phyloP scores from a whole-genome alignment of 2,888 invertebrate genomes.

The Oscheius sp. region DNA sequence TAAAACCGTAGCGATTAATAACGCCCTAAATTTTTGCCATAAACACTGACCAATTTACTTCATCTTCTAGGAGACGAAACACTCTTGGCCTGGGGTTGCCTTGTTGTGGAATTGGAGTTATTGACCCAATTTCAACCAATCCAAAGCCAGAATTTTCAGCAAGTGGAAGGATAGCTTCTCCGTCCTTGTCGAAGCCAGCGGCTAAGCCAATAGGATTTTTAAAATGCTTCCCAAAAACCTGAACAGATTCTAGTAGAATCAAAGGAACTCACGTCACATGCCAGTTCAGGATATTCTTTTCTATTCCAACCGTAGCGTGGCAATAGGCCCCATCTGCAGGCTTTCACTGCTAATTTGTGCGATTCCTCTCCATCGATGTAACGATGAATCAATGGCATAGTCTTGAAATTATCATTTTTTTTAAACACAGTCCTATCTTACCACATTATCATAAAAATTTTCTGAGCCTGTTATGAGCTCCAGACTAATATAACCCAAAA shows the following conservation, averaged over 20 bases:
- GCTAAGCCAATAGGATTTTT: conserved; percentile 92
- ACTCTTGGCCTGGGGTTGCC: conserved; percentile 93
- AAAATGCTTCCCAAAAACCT: conserved; percentile 75
- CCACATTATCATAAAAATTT: conserved; percentile 60
- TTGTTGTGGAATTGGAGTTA: conserved; percentile 89
- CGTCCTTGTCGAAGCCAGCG: conserved; percentile 91
- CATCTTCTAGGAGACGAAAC: conserved; percentile 85
- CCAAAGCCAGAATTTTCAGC: conserved; percentile 85
- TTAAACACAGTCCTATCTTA: conserved; percentile 11
- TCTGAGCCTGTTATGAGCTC: conserved; percentile 60
- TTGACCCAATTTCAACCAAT: conserved; percentile 88
- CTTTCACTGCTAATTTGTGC: conserved; percentile 58
- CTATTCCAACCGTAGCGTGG: conserved; percentile 59
- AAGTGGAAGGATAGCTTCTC: conserved; percentile 80
- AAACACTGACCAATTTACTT: conserved; percentile 79
- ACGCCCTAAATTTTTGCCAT: conserved; percentile 50
- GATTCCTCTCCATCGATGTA: conserved; percentile 63
- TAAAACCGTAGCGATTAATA: conserved; percentile 82
- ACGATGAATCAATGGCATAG: conserved; percentile 63
- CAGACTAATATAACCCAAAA: conserved; percentile 43
- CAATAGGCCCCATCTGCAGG: conserved; percentile 61
- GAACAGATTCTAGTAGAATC: neutral
- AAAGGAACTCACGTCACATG: conserved; percentile 38
- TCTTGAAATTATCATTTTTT: conserved; percentile 29
- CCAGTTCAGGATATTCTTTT: conserved; percentile 62